Base-by-base conservation (phyloP, 1,140 invertebrate genomes). In the Drosophila sucinea region DNA sequence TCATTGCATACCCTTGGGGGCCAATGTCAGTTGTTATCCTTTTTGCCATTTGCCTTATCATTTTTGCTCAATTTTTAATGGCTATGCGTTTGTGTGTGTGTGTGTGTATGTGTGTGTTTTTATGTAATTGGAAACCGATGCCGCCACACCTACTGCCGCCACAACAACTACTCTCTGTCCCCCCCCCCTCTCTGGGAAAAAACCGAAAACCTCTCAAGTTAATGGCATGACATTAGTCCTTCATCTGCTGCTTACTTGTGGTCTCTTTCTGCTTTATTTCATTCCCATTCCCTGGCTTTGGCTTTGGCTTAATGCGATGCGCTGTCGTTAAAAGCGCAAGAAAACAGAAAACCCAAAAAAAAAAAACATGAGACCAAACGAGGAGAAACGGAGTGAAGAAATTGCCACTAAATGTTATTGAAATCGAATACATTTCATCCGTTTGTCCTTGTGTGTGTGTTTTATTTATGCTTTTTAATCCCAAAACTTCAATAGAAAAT, bases 391-490 rank as follows among this genome's bases (percentile, higher is more conserved):
- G 23, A 51, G 44, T 51, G 7, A 51, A 75, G 78, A 78, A 85
- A 85, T 81, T 85, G 82, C 82, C 82, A 87, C 82, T 86, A 76
- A 86, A 82, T 86, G 82, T 73, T 86, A 79, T 87, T 87, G 83
- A 82, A 87, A 86, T 82, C 79, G 82, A 82, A 86, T 79, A 79
- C 69, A 68, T 77, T 77, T 33, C 58, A 32, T 54, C 55, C 56
- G 35, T 51, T 32, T 67, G 54, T 35, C 55, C 51, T 23, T 64
- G 27, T 57, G n/a, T 51, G 68, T 44, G 54, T 32, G 33, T 64
- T 35, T 7, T 44, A 32, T 70, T 86, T 71, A 70, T 77, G 76
- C 66, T 70, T 77, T 77, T 83, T 79, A 86, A 87, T 82, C 83
- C 64, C 63, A 44, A 81, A 81, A 84, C 73, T 85, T 10, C n/a